Percentiles rank a stretch among this genome's conserved stretches.
Conservation (phyloP, 2,113 vertebrate species). For the Embiotoca jacksoni region DNA sequence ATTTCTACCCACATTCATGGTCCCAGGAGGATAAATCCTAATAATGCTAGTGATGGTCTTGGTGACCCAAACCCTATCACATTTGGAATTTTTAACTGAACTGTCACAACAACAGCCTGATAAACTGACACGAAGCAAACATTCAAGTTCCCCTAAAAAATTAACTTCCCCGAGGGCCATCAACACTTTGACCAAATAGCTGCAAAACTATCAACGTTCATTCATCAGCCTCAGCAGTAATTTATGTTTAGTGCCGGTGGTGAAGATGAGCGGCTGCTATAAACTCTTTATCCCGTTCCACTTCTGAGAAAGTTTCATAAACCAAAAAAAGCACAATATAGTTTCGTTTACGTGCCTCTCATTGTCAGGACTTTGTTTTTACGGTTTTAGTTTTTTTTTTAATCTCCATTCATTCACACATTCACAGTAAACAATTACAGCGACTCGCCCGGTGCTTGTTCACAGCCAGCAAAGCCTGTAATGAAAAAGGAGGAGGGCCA, state of each 20-base stretch:
- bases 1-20: too few species aligned
- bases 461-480: slow-evolving; percentile 53
- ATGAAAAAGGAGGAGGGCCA: slow-evolving; percentile 46
- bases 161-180: too few species aligned
- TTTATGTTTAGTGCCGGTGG: background rate
- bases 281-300: background rate
- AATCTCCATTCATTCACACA: slow-evolving; percentile 35
- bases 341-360: slow-evolving; percentile 10
- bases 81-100: too few species aligned
- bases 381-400: background rate
- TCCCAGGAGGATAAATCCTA: too few species aligned
- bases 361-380: slow-evolving; percentile 18
- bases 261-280: background rate
- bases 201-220: background rate
- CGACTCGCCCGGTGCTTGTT: slow-evolving; percentile 50
- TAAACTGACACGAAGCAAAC: background rate
- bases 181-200: too few species aligned
- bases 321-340: background rate
- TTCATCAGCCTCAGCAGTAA: background rate
- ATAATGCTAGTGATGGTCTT: too few species aligned
- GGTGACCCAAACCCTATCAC: too few species aligned
- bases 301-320: slow-evolving; percentile 10
- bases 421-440: slow-evolving; percentile 47
- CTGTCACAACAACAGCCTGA: background rate
- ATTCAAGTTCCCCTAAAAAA: too few species aligned